phyloP scores from a whole-genome alignment of 1,140 invertebrate genomes.

The Cyrtorhinus lividipennis region DNA sequence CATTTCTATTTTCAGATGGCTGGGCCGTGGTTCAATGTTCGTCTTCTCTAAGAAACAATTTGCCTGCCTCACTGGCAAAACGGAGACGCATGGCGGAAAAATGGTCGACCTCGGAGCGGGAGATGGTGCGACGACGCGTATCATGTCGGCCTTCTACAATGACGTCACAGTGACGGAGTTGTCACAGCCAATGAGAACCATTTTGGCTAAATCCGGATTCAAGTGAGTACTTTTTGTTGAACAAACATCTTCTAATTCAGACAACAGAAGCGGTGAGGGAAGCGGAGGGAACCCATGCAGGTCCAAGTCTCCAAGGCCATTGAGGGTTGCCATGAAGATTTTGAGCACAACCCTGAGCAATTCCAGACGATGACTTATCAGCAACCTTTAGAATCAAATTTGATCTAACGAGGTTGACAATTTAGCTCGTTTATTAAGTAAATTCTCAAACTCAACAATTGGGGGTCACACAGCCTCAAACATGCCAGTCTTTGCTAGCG shows the following conservation, averaged over 20 bases:
- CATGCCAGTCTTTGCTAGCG: too few relatives aligned
- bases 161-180: constrained; percentile 72
- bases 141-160: constrained; percentile 56
- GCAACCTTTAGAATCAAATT: too few relatives aligned
- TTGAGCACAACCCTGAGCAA: too few relatives aligned
- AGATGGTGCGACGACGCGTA: constrained; percentile 71
- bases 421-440: too few relatives aligned
- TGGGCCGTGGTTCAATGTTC: constrained; percentile 84
- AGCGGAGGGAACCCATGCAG: too few relatives aligned
- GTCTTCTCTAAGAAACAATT: constrained; percentile 70
- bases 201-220: constrained; percentile 55
- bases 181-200: constrained; percentile 61
- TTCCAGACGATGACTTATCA: too few relatives aligned
- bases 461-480: too few relatives aligned
- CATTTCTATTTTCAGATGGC: constrained; percentile 57
- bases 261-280: too few relatives aligned
- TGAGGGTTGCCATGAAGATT: too few relatives aligned
- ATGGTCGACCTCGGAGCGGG: constrained; percentile 81
- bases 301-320: too few relatives aligned
- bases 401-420: too few relatives aligned
- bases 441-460: too few relatives aligned
- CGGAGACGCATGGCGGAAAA: constrained; percentile 36
- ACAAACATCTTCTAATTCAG: constrained; percentile 2
- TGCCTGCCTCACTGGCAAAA: constrained; percentile 35
- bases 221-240: constrained; percentile 38